phyloP scores from a whole-genome alignment of 2,113 vertebrate species.

The human region GRCh38 chr13:77365001-77365500 shows the following conservation, averaged over 20 bases:
- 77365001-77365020: not conserved
- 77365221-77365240: not conserved
- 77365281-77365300: not conserved
- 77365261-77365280: not conserved
- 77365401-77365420: not conserved
- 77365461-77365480: not conserved
- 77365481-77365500: not conserved
- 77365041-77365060: not conserved
- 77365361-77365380: not conserved
- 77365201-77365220: not conserved
- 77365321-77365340: not conserved
- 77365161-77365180: not conserved
- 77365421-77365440: not conserved
- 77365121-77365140: not conserved
- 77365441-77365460: not conserved
- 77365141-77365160: not conserved
- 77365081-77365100: not conserved
- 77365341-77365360: not conserved
- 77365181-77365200: not conserved
- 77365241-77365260: not conserved
- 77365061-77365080: not conserved
- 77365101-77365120: not conserved
- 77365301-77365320: not conserved
- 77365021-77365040: not conserved
- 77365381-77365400: not conserved